Conservation (phyloP, 2,888 invertebrate genomes). For the Boloria euphrosyne region DNA sequence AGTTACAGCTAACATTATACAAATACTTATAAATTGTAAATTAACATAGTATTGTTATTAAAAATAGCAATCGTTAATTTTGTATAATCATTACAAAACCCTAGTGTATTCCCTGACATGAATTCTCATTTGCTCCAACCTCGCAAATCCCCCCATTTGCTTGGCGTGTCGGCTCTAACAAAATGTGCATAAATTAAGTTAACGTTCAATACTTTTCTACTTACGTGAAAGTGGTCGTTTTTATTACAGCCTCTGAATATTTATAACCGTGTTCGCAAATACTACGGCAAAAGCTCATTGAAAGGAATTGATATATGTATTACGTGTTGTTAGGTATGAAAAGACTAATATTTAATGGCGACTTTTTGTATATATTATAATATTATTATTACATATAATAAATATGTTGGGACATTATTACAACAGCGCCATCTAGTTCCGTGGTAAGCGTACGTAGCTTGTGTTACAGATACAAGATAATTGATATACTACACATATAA, state of each 20-base stretch:
- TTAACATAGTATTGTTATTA: neutral
- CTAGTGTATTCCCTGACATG: conserved; percentile 44
- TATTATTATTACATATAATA: too few species aligned
- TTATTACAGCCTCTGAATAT: conserved; percentile 73
- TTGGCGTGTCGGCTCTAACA: conserved; percentile 64
- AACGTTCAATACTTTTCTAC: conserved; percentile 79
- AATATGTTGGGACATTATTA: too few species aligned
- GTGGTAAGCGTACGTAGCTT: too few species aligned
- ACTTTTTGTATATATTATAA: too few species aligned
- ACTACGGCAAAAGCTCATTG: conserved; percentile 15
- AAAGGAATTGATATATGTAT: conserved; percentile 10
- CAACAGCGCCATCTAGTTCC: too few species aligned
- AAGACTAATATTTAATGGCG: too few species aligned
- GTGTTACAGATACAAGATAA: too few species aligned
- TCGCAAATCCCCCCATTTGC: conserved; percentile 65
- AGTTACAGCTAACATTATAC: too few species aligned
- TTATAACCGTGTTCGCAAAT: conserved; percentile 67
- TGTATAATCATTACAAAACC: conserved; percentile 25
- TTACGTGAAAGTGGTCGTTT: conserved; percentile 74
- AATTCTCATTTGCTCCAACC: conserved; percentile 62
- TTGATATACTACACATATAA: too few species aligned
- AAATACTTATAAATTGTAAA: too few species aligned
- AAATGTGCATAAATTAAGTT: conserved; percentile 80
- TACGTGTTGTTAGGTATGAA: neutral
- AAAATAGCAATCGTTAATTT: conserved; percentile 5